Evolutionary conservation across 2,888 invertebrate species (phyloP), one percentile per base, ranked within the genome.

Genomic region (Epinotia bilunana): DNA sequence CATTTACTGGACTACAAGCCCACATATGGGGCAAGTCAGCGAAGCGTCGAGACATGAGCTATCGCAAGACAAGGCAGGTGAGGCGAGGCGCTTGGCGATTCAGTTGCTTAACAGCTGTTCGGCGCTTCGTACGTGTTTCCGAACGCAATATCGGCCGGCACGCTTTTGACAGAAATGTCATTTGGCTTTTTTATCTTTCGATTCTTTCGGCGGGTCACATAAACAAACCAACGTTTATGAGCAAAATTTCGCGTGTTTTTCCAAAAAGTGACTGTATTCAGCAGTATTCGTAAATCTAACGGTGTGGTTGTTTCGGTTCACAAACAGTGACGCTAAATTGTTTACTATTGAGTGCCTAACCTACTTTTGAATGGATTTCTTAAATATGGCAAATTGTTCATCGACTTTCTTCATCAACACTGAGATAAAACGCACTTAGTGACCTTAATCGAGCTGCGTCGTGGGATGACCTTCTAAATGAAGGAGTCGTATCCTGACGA

Each of bases 401-500:
- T 72, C 39, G 77, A 81, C 73, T 80, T 79, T 78, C 75, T 71
- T 80, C 76, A 71, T 80, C 76, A 72, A 73, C 69, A 33, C 43
- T 60, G 49, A 46, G 53, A 58, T 72, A 69, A 72, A 4, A 6
- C 53, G 16, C 53, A n/a, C 53, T 53, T n/a, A 68, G 81, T 84
- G 83, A 81, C 84, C 81, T 82, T 82, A 80, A 75, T 82, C 78
- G 74, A 78, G 76, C 78, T 80, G 77, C 74, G 77, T 76, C 77
- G 81, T 80, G 76, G 75, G 77, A 92, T 92, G 92, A 86, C 88
- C 91, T 88, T 90, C 88, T 93, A 93, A 89, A 93, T 93, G 93
- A 93, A 92, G 91, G 92, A 92, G 79, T 88, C 91, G 70, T 92
- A 92, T 86, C 84, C 93, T 80, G 91, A 93, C 83, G 92, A 93